Conservation (phyloP, 64 coral and sea anemone genomes). For the Montipora foliosa region DNA sequence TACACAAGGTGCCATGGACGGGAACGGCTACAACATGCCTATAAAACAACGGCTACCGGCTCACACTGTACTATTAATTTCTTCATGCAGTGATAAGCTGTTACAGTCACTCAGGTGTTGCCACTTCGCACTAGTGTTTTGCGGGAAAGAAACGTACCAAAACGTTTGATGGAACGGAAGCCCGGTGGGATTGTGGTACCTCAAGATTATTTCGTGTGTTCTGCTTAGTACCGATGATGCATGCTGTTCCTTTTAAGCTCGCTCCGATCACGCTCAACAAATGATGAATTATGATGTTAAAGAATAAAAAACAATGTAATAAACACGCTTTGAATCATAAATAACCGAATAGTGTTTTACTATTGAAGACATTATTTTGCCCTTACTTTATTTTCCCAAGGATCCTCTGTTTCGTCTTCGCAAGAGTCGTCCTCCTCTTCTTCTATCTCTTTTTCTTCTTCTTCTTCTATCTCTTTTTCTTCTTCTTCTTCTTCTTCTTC, state of each 20-base stretch:
- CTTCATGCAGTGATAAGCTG: background rate
- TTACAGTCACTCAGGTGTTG: background rate
- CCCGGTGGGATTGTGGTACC: background rate
- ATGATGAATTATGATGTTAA: too few relatives aligned
- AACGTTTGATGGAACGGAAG: background rate
- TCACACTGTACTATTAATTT: background rate
- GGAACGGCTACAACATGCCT: background rate
- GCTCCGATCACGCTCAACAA: too few relatives aligned
- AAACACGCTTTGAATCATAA: too few relatives aligned
- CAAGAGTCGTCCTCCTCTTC: background rate
- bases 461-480: too few relatives aligned
- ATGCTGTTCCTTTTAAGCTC: too few relatives aligned
- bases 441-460: too few relatives aligned
- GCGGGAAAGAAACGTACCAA: background rate
- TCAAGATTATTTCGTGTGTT: too few relatives aligned
- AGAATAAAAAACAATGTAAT: too few relatives aligned
- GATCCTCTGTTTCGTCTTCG: constrained; percentile 33
- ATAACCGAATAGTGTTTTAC: too few relatives aligned
- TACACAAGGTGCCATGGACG: background rate
- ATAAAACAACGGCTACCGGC: too few relatives aligned
- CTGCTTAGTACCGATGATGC: too few relatives aligned
- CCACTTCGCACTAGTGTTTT: background rate
- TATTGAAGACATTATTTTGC: background rate
- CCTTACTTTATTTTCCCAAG: background rate
- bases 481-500: too few relatives aligned